A percentile compares a stretch with the other conserved stretches of the same genome.
These are phyloP conservation scores for Heliothis peltigera DNA, from an alignment of 2,888 invertebrate species.

Conservation along the genomic window DNA sequence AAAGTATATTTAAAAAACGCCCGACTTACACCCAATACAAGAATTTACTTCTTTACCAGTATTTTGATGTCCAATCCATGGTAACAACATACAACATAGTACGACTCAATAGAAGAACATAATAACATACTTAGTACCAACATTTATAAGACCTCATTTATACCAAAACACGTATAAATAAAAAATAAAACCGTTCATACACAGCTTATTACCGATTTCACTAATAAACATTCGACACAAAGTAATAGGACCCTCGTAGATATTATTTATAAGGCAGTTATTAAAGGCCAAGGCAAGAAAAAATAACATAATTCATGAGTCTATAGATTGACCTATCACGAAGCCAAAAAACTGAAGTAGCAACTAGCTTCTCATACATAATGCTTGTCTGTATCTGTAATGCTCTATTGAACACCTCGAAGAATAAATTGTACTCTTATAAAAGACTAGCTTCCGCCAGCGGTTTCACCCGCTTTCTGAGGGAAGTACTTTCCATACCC, in stretches of 20 bases:
- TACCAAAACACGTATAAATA: constrained; percentile 16
- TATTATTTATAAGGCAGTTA: constrained; percentile 13
- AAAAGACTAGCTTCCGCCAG: too few species aligned
- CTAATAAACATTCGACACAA: constrained; percentile 16
- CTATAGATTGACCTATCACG: constrained; percentile 25
- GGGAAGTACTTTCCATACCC: too few species aligned
- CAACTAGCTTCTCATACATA: neutral
- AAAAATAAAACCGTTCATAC: neutral
- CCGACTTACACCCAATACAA: too few species aligned
- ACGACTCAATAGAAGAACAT: neutral
- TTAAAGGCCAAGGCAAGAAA: constrained; percentile 22
- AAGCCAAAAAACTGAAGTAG: constrained; percentile 3
- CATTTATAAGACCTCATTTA: neutral
- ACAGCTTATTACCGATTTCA: constrained; percentile 5
- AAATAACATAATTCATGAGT: neutral
- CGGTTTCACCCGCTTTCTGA: too few species aligned
- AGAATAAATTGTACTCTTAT: too few species aligned
- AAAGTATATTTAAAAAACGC: too few species aligned
- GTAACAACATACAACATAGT: neutral
- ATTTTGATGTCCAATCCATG: too few species aligned
- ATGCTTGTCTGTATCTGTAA: neutral
- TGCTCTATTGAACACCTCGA: neutral
- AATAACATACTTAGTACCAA: neutral
- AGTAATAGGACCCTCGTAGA: constrained; percentile 16
- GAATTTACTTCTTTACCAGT: too few species aligned